Evolutionary conservation across 2,113 vertebrate species (phyloP).

Genomic region (Pomatostomus ruficeps): DNA sequence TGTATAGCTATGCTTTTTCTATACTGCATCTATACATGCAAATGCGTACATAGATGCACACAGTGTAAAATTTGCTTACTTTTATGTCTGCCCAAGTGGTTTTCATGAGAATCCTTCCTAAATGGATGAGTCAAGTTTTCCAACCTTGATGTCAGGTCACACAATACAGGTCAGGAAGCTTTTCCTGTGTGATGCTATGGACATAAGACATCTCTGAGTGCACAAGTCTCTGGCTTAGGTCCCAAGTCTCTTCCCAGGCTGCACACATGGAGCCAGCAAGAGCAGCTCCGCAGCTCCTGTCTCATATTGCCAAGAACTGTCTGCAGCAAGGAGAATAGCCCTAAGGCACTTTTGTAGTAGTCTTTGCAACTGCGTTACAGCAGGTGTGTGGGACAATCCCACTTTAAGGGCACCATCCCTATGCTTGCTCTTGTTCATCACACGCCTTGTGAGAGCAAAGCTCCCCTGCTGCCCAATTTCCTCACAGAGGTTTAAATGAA

Average conservation of each 20-base stretch:
- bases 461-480: background rate
- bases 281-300: background rate
- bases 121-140: rapidly evolving
- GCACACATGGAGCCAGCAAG: background rate
- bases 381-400: background rate
- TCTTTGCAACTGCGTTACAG: background rate
- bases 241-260: background rate
- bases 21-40: background rate
- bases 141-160: background rate
- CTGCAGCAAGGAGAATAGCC: background rate
- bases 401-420: background rate
- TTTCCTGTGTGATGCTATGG: background rate
- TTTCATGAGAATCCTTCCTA: background rate
- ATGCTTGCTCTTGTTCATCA: background rate
- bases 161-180: background rate
- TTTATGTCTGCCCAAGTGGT: background rate
- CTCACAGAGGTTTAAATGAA: background rate
- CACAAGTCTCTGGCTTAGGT: background rate
- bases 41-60: background rate
- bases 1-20: background rate
- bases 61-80: background rate
- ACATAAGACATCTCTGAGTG: background rate
- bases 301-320: background rate
- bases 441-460: background rate
- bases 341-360: background rate